Evolutionary conservation across 2,797 vertebrate species (phyloP).

Genomic region (Neoniphon sammara): DNA sequence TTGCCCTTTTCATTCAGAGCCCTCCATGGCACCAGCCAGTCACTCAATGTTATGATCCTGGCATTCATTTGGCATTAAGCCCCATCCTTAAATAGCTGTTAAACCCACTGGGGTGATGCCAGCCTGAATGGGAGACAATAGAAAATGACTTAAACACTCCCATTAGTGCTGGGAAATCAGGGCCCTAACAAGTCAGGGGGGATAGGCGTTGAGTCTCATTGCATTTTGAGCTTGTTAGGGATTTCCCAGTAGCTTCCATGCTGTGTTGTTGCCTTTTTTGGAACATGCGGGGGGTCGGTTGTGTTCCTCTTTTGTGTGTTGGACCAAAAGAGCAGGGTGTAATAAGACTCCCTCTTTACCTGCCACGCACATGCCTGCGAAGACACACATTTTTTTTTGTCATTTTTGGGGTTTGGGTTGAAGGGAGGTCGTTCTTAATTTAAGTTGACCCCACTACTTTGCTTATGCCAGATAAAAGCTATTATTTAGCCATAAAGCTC

Average conservation of each 20-base stretch:
- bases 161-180: constrained; percentile 77
- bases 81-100: constrained; percentile 74
- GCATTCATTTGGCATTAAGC: constrained; percentile 77
- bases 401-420: too few species aligned
- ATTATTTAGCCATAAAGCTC: not conserved
- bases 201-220: constrained; percentile 75
- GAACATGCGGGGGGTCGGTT: constrained; percentile 54
- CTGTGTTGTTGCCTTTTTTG: constrained; percentile 76
- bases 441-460: not conserved
- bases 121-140: constrained; percentile 78
- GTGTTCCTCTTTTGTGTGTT: constrained; percentile 47
- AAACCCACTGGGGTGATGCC: constrained; percentile 73
- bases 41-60: constrained; percentile 76
- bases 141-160: constrained; percentile 82
- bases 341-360: constrained; percentile 13
- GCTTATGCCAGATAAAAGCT: not conserved
- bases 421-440: too few species aligned
- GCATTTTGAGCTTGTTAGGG: constrained; percentile 81
- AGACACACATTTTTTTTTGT: not conserved
- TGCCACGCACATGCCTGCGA: constrained; percentile 8
- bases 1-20: constrained; percentile 74
- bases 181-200: constrained; percentile 81
- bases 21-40: constrained; percentile 73
- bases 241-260: constrained; percentile 73
- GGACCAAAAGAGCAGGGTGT: constrained; percentile 35